Evolutionary conservation across 2,113 vertebrate species (phyloP).

Genomic region (Patagioenas fasciata): DNA sequence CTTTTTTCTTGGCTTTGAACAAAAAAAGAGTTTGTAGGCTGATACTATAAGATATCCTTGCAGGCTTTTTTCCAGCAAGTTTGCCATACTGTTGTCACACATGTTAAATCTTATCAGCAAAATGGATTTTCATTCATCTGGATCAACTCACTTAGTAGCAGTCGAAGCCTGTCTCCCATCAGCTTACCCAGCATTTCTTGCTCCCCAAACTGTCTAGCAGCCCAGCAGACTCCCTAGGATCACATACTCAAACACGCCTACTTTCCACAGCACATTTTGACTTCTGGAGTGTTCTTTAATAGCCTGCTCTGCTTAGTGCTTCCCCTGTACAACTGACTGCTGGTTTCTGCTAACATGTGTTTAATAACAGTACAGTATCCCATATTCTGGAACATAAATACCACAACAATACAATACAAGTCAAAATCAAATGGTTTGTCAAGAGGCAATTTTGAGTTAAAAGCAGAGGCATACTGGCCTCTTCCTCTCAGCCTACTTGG

Average conservation of each 20-base stretch:
- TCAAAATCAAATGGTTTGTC: background rate
- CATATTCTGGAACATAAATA: background rate
- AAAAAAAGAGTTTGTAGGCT: background rate
- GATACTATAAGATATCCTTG: background rate
- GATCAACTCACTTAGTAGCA: background rate
- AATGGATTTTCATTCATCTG: constrained; percentile 35
- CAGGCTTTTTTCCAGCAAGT: background rate
- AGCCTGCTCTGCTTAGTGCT: background rate
- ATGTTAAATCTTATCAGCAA: constrained; percentile 12
- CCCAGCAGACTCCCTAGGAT: background rate
- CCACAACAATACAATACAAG: background rate
- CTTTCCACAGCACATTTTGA: background rate
- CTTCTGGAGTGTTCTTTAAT: background rate
- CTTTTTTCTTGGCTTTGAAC: background rate
- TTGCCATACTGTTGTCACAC: background rate
- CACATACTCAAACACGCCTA: background rate
- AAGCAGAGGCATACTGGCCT: background rate
- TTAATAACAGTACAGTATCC: background rate
- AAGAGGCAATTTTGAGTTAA: background rate
- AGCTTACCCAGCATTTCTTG: background rate
- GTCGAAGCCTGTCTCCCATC: background rate
- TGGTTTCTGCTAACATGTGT: background rate
- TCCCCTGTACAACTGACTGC: background rate
- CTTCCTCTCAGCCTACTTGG: constrained; percentile 44
- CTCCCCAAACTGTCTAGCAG: background rate